These are phyloP conservation scores for Lasioglossum figueresi DNA, from an alignment of 2,888 invertebrate genomes.

Conservation along the genomic window DNA sequence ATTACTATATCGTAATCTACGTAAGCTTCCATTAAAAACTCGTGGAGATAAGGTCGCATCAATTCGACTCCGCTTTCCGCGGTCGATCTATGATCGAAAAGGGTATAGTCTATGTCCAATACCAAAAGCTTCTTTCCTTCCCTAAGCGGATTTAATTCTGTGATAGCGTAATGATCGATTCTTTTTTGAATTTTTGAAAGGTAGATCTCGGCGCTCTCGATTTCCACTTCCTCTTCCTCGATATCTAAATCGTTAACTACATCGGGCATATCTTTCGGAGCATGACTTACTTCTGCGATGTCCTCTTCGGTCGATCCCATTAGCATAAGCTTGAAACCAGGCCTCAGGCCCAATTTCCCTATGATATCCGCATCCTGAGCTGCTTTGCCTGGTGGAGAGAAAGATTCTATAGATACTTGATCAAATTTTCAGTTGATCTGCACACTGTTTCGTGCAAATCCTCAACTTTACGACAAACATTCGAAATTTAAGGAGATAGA, in stretches of 20 bases:
- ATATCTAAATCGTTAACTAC: slow-evolving; percentile 97
- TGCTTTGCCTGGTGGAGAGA: slow-evolving; percentile 88
- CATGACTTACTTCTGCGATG: slow-evolving; percentile 92
- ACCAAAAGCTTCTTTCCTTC: slow-evolving; percentile 95
- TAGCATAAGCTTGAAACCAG: slow-evolving; percentile 97
- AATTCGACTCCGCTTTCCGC: slow-evolving; percentile 95
- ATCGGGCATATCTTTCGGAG: slow-evolving; percentile 92
- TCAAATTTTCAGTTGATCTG: background rate
- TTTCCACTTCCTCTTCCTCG: slow-evolving; percentile 92
- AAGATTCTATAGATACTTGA: slow-evolving; percentile 57
- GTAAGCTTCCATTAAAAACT: slow-evolving; percentile 95
- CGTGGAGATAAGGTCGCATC: slow-evolving; percentile 97
- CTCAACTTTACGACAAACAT: background rate
- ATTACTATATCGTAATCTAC: slow-evolving; percentile 97
- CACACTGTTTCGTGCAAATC: background rate
- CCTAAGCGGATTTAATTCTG: slow-evolving; percentile 92
- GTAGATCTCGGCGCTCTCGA: slow-evolving; percentile 89
- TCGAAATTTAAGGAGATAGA: background rate
- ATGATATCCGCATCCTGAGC: slow-evolving; percentile 92
- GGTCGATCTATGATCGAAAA: slow-evolving; percentile 97
- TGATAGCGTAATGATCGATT: slow-evolving; percentile 93
- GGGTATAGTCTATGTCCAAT: slow-evolving; percentile 97
- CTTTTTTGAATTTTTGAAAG: slow-evolving; percentile 93
- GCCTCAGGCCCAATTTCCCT: slow-evolving; percentile 91
- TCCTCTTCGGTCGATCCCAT: slow-evolving; percentile 98